These are phyloP conservation scores for Sphenopsis melanotis DNA, from an alignment of 2,797 vertebrate species.

Conservation along the genomic window DNA sequence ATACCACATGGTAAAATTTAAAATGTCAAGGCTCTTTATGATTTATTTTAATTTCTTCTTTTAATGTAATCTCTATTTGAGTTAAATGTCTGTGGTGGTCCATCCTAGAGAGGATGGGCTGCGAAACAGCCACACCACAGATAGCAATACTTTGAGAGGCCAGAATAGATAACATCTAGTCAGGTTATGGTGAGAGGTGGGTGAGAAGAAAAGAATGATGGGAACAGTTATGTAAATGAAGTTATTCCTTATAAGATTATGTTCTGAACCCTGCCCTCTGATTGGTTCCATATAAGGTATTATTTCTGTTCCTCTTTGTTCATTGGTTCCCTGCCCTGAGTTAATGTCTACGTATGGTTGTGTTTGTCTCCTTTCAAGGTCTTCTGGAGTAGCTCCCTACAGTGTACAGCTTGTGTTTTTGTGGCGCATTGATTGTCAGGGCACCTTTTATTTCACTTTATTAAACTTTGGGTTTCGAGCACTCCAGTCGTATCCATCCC, in stretches of 20 bases:
- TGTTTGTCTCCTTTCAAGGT: neutral
- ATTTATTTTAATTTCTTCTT: slow-evolving; percentile 26
- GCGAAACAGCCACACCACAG: neutral
- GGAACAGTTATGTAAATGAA: neutral
- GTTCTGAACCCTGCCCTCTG: neutral
- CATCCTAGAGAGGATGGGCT: neutral
- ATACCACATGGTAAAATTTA: neutral
- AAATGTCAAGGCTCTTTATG: slow-evolving; percentile 2
- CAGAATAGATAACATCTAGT: neutral
- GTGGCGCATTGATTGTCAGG: neutral
- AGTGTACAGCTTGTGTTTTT: neutral
- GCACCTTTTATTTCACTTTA: neutral
- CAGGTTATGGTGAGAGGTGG: neutral
- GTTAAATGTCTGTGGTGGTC: neutral
- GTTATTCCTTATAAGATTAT: neutral
- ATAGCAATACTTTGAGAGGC: neutral
- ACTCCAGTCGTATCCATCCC: neutral
- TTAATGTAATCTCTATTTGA: neutral
- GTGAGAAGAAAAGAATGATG: neutral
- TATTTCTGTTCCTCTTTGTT: neutral
- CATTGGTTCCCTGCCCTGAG: neutral
- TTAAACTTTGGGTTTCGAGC: neutral
- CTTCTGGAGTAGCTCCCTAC: neutral
- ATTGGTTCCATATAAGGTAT: neutral
- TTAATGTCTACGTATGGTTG: neutral